A percentile compares a stretch with the other conserved stretches of the same genome.
These are phyloP conservation scores for Caenorhabditis doughertyi DNA, from an alignment of 2,888 invertebrate genomes.

Conservation along the genomic window DNA sequence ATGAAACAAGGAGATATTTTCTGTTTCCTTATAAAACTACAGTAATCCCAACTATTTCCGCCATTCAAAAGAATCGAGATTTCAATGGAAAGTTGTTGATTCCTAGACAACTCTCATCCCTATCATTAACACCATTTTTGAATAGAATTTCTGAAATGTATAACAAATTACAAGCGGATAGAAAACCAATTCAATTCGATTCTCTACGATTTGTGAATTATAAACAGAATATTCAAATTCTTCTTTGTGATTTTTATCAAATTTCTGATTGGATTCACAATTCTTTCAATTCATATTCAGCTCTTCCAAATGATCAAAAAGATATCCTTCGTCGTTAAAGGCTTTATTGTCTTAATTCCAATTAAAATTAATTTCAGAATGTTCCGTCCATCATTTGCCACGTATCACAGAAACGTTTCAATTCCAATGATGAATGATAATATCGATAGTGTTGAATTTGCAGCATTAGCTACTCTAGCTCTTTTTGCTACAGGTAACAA, in stretches of 20 bases:
- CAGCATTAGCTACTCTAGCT: conserved; percentile 50
- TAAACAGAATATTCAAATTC: background rate
- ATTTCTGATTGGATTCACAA: conserved; percentile 13
- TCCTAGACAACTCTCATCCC: background rate
- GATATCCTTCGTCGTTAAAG: conserved; percentile 44
- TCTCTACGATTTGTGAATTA: background rate
- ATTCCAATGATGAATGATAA: conserved; percentile 63
- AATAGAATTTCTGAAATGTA: background rate
- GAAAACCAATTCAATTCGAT: background rate
- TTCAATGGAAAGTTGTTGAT: conserved; percentile 44
- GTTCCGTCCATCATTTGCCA: conserved; percentile 63
- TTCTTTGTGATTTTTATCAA: background rate
- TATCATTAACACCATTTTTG: background rate
- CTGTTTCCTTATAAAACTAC: too few relatives aligned
- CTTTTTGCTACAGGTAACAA: conserved; percentile 46
- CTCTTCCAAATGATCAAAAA: conserved; percentile 21
- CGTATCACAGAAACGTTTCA: conserved; percentile 65
- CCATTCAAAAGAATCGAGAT: conserved; percentile 65
- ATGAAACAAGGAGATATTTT: conserved; percentile 70
- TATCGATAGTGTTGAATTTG: conserved; percentile 64
- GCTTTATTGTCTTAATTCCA: background rate
- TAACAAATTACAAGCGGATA: background rate
- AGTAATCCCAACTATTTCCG: conserved; percentile 19
- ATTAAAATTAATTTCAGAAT: conserved; percentile 35
- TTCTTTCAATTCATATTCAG: background rate